Evolutionary conservation across 2,888 invertebrate species (phyloP).

Genomic region (Acanthosepion esculentum): DNA sequence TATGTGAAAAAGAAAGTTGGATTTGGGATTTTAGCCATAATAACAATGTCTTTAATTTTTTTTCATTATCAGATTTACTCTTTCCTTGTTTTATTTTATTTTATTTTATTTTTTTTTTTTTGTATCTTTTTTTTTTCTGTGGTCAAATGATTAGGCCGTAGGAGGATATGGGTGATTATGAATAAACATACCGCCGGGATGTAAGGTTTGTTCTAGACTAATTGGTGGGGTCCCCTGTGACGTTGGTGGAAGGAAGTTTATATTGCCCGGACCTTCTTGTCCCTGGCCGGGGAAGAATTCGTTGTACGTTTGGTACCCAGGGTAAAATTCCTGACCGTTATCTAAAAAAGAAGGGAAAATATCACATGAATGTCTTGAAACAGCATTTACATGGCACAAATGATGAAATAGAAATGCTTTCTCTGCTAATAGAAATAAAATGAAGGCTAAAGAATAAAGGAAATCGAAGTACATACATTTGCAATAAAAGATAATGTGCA

Average conservation of each 20-base stretch:
- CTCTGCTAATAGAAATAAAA: no score
- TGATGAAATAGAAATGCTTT: no score
- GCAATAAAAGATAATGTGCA: no score
- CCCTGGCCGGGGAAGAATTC: constrained; percentile 66
- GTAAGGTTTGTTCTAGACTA: constrained; percentile 59
- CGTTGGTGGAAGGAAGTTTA: constrained; percentile 61
- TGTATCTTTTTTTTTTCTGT: constrained; percentile 22
- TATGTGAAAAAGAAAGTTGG: no score
- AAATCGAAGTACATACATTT: no score
- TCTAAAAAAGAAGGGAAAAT: constrained; percentile 57
- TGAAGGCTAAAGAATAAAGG: no score
- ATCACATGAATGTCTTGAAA: neutral
- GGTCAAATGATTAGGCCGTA: constrained; percentile 35
- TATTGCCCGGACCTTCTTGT: constrained; percentile 59
- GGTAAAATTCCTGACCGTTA: constrained; percentile 65
- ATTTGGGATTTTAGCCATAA: no score
- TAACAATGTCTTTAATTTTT: neutral
- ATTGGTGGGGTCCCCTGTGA: constrained; percentile 62
- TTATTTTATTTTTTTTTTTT: neutral
- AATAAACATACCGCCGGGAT: constrained; percentile 57
- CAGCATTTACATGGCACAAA: no score
- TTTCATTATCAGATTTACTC: neutral
- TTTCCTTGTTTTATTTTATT: neutral
- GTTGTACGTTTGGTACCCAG: constrained; percentile 64
- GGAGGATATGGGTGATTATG: constrained; percentile 46